A percentile compares a stretch with the other conserved stretches of the same genome.
phyloP scores from a whole-genome alignment of 1,140 invertebrate species.

The Drosophila paulistorum region DNA sequence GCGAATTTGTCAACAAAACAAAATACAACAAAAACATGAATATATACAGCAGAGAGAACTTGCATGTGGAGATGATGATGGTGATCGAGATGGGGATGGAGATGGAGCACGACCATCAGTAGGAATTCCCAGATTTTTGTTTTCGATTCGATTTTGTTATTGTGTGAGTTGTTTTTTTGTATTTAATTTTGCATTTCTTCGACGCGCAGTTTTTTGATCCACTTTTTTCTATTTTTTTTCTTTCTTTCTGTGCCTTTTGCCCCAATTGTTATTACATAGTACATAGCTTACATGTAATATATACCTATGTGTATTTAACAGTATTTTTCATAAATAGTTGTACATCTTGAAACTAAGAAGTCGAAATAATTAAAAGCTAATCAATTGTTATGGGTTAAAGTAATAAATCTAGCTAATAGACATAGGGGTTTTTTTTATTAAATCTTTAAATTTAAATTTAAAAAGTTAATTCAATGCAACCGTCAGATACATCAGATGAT shows the following conservation, averaged over 20 bases:
- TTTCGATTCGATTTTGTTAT: conserved; percentile 52
- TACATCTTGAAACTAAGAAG: too few species aligned
- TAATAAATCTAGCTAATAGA: too few species aligned
- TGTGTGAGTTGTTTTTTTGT: not conserved
- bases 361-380: too few species aligned
- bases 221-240: conserved; percentile 28
- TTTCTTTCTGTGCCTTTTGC: conserved; percentile 27
- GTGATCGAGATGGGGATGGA: conserved; percentile 15
- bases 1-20: conserved; percentile 55
- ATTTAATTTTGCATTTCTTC: conserved; percentile 37
- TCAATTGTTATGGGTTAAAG: too few species aligned
- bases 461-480: not conserved
- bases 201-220: conserved; percentile 37
- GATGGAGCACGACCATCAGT: conserved; percentile 35
- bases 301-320: not conserved
- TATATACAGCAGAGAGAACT: conserved; percentile 59
- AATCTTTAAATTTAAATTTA: too few species aligned
- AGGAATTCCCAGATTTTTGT: conserved; percentile 62
- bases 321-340: not conserved
- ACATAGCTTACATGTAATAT: not conserved
- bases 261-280: not conserved
- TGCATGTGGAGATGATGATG: conserved; percentile 23
- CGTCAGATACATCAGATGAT: not conserved
- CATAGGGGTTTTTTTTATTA: too few species aligned
- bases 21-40: conserved; percentile 25